Base-by-base conservation (phyloP, 2,888 invertebrate species). In the Ellobium chinense region DNA sequence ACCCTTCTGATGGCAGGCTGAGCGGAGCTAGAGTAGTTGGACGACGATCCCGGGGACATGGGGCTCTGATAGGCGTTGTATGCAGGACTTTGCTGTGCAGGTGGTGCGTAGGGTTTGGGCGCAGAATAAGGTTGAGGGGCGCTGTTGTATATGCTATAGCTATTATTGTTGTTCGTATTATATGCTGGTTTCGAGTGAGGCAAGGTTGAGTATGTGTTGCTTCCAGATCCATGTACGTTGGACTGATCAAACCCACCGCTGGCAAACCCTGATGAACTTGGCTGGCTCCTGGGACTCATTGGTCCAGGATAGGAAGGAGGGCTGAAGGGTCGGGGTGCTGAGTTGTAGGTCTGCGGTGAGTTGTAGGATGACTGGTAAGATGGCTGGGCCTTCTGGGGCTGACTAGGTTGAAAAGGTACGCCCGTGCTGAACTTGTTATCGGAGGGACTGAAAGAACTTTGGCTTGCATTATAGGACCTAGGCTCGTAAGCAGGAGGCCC, bases 401-500 rank as follows among this genome's bases (percentile, higher is more conserved):
- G 21, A 46, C 54, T 78, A 4, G 70, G 9, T 18, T 78, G 78
- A 39, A 60, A 60, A 21, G 77, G 58, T 14, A 77, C 2, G 0
- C 77, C 77, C 39, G 70, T 78, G 63, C 27, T 78, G 78, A 70
- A 70, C 21, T 24, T 78, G 46, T 27, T 14, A 36, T 72, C 70
- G n/a, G 24, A 27, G 3, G 78, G 72, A 21, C 58, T 69, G 39
- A 60, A 77, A 29, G 77, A 69, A 27, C 60, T 29, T 60, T 77
- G 77, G 37, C 18, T 66, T 24, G 68, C 29, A 31, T 77, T 69
- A 18, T 68, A 39, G 7, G 76, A 56, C 7, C 68, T 34, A 5
- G 77, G 77, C 31, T 77, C 77, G 24, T 77, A 77, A 0, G 69
- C 77, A 27, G 77, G 77, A 21, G 77, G 77, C 34, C 77, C 77